phyloP scores from a whole-genome alignment of 2,888 invertebrate genomes.

The Eupelmus urozonus region DNA sequence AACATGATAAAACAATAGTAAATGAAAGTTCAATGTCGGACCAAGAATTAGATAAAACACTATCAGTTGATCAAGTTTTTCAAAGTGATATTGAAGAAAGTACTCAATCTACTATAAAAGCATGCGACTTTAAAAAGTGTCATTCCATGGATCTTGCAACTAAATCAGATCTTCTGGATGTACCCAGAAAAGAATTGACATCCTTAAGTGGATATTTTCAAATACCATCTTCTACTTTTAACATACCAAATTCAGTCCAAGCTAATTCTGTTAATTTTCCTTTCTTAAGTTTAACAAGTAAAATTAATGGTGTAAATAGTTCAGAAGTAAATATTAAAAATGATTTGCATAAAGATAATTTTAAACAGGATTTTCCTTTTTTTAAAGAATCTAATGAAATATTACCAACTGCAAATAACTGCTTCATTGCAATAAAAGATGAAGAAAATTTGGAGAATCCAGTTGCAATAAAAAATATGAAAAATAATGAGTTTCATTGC shows the following conservation, averaged over 20 bases:
- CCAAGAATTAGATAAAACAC: conserved; percentile 21
- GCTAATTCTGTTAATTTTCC: not conserved
- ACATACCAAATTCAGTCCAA: conserved; percentile 1
- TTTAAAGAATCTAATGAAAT: too few species aligned
- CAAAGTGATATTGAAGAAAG: conserved; percentile 28
- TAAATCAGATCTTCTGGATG: conserved; percentile 6
- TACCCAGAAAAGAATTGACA: conserved; percentile 18
- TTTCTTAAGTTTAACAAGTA: not conserved
- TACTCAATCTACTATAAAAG: conserved; percentile 2
- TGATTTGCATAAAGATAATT: not conserved
- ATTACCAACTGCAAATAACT: not conserved
- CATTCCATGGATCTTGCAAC: conserved; percentile 9
- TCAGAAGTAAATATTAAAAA: not conserved
- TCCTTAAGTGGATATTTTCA: conserved; percentile 39
- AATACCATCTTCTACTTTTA: conserved; percentile 37
- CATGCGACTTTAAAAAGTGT: conserved; percentile 1
- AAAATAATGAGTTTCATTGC: conserved; percentile 29
- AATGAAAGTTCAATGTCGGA: not conserved
- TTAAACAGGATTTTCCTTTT: not conserved
- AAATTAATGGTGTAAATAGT: not conserved
- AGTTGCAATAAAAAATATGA: not conserved
- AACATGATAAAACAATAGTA: conserved; percentile 27
- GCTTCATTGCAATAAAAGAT: conserved; percentile 7
- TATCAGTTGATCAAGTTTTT: conserved; percentile 40
- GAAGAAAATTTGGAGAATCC: conserved; percentile 18